Evolutionary conservation across 2,797 vertebrate species (phyloP).

Genomic region (Periparus ater): DNA sequence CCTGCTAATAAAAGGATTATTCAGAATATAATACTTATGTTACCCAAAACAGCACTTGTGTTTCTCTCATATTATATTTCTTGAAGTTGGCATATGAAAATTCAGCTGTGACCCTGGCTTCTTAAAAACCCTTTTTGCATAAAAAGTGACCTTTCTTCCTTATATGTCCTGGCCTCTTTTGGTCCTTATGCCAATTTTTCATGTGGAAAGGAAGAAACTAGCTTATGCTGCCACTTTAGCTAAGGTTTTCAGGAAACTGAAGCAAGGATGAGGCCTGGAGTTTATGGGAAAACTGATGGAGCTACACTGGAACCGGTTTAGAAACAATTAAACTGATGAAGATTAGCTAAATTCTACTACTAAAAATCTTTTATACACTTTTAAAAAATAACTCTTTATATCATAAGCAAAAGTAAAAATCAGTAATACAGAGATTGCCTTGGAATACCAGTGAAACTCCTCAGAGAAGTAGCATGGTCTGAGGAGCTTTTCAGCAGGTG

Average conservation of each 20-base stretch:
- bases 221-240: background rate
- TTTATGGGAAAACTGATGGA: background rate
- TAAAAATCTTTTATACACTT: background rate
- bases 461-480: background rate
- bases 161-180: background rate
- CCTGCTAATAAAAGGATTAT: conserved; percentile 45
- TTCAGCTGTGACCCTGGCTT: background rate
- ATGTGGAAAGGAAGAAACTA: background rate
- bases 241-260: background rate
- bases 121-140: background rate
- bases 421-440: background rate
- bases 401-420: background rate
- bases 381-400: background rate
- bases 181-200: background rate
- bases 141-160: conserved; percentile 1
- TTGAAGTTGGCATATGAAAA: conserved; percentile 18
- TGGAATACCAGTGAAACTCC: background rate
- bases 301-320: background rate
- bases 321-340: background rate
- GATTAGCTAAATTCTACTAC: background rate
- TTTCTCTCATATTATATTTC: conserved; percentile 50
- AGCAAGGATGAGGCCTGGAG: background rate
- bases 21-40: conserved; percentile 30
- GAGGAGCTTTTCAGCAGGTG: background rate
- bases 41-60: conserved; percentile 35